These are phyloP conservation scores for Arbacia lixula DNA, from an alignment of 53 echinoderm and acorn worm genomes.

Conservation along the genomic window DNA sequence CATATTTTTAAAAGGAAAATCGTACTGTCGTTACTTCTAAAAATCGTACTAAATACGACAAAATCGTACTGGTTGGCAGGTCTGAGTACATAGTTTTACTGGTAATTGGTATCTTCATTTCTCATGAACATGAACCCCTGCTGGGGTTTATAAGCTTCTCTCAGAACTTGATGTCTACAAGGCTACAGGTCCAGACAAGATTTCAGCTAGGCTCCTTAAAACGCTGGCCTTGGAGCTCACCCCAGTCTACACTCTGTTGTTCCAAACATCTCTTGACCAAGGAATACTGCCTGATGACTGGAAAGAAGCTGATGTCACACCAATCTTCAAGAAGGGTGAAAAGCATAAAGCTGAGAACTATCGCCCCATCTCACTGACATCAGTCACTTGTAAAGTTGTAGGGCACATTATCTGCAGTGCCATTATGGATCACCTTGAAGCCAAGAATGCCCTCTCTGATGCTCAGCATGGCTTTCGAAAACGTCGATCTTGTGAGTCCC, in stretches of 20 bases:
- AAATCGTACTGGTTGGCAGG: no score
- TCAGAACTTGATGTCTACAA: conserved; percentile 34
- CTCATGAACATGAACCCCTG: no score
- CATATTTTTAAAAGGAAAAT: no score
- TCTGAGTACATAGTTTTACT: no score
- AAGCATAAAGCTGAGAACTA: conserved; percentile 1
- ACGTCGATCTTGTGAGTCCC: no score
- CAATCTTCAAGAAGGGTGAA: conserved; percentile 57
- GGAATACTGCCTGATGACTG: conserved; percentile 49
- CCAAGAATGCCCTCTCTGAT: no score
- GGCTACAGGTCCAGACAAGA: conserved; percentile 46
- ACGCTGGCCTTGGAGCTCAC: conserved; percentile 1
- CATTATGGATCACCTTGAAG: no score
- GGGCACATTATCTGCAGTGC: no score
- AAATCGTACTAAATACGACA: no score
- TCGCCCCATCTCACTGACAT: conserved; percentile 41
- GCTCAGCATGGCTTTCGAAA: no score
- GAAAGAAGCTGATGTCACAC: conserved; percentile 34
- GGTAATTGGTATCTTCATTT: no score
- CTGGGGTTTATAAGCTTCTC: conserved; percentile 54
- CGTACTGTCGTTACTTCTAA: no score
- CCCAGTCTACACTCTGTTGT: conserved; percentile 10
- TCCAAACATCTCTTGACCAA: conserved; percentile 23
- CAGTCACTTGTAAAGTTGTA: conserved; percentile 30
- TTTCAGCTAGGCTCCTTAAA: conserved; percentile 36